Evolutionary conservation across 2,888 invertebrate species (phyloP).

Genomic region (Choristoneura rosaceana): DNA sequence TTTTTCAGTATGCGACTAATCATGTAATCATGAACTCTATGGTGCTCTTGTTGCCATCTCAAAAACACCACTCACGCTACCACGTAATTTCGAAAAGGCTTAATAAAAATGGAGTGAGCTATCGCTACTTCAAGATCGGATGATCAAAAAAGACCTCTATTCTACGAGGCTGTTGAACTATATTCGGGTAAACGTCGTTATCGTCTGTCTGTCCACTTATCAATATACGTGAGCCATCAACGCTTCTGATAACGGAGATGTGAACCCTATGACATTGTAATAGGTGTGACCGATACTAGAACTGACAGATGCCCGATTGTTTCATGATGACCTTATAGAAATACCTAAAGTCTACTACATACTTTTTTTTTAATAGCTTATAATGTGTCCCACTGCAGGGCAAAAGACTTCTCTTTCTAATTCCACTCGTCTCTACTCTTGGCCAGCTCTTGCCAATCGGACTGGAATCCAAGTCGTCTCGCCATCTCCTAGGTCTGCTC

Average conservation of each 20-base stretch:
- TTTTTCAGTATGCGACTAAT: no score
- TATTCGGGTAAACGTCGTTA: conserved; percentile 31
- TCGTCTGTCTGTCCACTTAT: conserved; percentile 48
- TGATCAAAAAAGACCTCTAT: conserved; percentile 28
- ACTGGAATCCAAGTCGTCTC: no score
- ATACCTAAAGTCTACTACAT: no score
- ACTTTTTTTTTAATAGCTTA: no score
- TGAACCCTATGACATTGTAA: conserved; percentile 46
- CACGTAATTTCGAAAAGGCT: not conserved
- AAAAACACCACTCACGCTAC: not conserved
- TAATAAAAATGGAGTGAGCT: not conserved
- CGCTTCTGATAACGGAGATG: conserved; percentile 43
- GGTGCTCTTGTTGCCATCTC: not conserved
- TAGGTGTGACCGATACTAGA: conserved; percentile 42
- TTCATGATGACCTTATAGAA: conserved; percentile 33
- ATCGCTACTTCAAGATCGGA: conserved; percentile 6
- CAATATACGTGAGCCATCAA: conserved; percentile 55
- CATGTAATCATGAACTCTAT: no score
- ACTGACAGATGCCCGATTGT: conserved; percentile 51
- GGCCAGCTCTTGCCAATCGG: no score
- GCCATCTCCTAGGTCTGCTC: no score
- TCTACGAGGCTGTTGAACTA: conserved; percentile 30
- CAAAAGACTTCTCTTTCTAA: no score
- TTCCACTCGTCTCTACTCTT: no score
- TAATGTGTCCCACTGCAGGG: no score